A percentile compares a stretch with the other conserved stretches of the same genome.
Evolutionary conservation across 2,797 vertebrate genomes (phyloP).

Genomic region (Acomys russatus): DNA sequence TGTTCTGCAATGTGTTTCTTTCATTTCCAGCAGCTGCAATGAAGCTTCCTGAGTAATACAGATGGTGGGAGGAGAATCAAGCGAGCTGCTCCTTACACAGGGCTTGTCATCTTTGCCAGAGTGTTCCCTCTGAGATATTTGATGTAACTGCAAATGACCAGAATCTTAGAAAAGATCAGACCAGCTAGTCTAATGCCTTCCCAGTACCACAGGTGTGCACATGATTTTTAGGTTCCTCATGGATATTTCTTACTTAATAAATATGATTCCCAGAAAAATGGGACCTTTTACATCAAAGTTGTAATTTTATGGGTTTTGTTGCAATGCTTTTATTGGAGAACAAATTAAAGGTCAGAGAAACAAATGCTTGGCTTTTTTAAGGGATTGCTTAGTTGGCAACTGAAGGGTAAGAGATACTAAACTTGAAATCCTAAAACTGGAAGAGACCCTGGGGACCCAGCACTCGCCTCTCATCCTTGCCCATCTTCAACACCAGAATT

Average conservation of each 20-base stretch:
- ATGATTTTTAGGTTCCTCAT: constrained; percentile 5
- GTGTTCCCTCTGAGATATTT: not conserved
- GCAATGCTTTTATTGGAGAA: constrained; percentile 46
- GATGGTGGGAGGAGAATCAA: constrained; percentile 34
- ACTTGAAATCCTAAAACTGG: constrained; percentile 12
- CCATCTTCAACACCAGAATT: constrained; percentile 10
- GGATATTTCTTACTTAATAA: constrained; percentile 60
- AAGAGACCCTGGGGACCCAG: not conserved
- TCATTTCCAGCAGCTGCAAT: constrained; percentile 1
- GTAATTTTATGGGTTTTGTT: constrained; percentile 25
- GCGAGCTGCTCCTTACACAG: not conserved
- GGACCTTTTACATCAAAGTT: constrained; percentile 62
- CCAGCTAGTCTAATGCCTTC: not conserved
- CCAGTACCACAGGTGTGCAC: not conserved
- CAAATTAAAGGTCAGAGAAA: constrained; percentile 64
- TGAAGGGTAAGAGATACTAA: constrained; percentile 44
- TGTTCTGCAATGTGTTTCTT: not conserved
- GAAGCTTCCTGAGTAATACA: not conserved
- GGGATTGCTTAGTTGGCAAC: constrained; percentile 37
- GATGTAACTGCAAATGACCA: not conserved
- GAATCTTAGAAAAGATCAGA: not conserved
- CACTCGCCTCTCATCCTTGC: not conserved
- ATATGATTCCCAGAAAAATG: constrained; percentile 34
- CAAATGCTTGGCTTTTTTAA: constrained; percentile 39
- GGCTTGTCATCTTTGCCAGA: constrained; percentile 4